phyloP scores from a whole-genome alignment of 2,797 vertebrate genomes.

The Acrossocheilus wenchowensis region DNA sequence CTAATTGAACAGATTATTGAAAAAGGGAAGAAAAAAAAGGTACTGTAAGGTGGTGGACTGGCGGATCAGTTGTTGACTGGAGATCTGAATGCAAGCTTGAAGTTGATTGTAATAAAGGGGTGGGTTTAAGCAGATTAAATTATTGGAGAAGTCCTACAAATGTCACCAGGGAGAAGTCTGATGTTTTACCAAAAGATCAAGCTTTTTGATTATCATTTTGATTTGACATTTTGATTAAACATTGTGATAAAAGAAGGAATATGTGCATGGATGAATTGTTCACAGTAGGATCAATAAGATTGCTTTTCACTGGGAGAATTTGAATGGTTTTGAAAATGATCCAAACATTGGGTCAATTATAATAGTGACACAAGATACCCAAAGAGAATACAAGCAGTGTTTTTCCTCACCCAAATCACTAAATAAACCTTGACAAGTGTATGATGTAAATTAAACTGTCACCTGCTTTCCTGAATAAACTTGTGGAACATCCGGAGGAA shows the following conservation, averaged over 20 bases:
- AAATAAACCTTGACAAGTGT: conserved; percentile 9
- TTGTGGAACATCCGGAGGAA: not conserved
- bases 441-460: conserved; percentile 7
- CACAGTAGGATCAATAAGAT: not conserved
- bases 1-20: not conserved
- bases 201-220: not conserved
- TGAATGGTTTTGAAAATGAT: not conserved
- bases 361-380: not conserved
- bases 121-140: not conserved
- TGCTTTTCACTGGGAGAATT: not conserved
- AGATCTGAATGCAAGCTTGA: not conserved
- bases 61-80: not conserved
- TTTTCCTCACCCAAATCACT: not conserved
- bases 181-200: not conserved
- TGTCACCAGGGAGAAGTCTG: not conserved
- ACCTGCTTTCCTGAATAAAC: not conserved
- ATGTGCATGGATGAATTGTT: not conserved
- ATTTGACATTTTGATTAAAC: not conserved
- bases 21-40: not conserved
- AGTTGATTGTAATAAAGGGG: not conserved
- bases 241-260: not conserved
- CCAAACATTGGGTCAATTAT: not conserved
- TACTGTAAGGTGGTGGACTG: not conserved
- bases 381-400: not conserved
- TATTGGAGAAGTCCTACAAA: not conserved